Base-by-base conservation (phyloP, 23 tunicate species). In the Phallusia fumigata region DNA sequence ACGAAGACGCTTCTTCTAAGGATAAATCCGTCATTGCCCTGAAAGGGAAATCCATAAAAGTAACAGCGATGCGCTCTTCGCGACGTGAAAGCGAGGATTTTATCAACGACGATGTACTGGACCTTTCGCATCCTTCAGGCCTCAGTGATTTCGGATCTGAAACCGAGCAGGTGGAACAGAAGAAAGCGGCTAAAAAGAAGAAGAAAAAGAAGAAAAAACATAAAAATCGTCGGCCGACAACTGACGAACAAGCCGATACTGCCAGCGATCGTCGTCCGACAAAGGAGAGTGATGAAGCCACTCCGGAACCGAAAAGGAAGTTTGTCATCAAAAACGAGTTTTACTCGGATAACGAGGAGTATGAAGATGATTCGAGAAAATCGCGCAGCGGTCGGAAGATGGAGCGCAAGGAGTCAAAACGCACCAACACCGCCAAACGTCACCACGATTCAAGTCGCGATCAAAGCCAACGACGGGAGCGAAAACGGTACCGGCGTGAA, bases 171-270 rank as follows among this genome's bases (percentile, higher is more conserved):
- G 52, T 65, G 58, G 22, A 76, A 53, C 21, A 33, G 45, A 83
- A 83, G 72, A 80, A 80, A 58, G 80, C 80, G 75, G 79, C 79
- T n/a, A 86, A 86, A 78, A 86, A 86, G 65, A 84, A 84, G 76
- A 77, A 77, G 64, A 84, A 84, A 81, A 81, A 79, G 64, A 86
- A 80, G 80, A 74, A 74, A 19, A 74, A 74, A 16, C 77, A 74
- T 33, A 74, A 74, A 21, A 74, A 21, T 34, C 36, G 69, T 8
- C 69, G 16, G 3, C 15, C 3, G 28, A 58, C 28, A 22, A 21
- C 28, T 1, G 69, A 58, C 5, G 69, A 58, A 24, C 28, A 1
- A 16, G 69, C 69, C 26, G 69, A 58, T 24, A 58, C 69, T 22
- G 28, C 69, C 3, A 58, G 28, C 26, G 69, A 58, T 5, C 47